Evolutionary conservation across 1,140 invertebrate genomes (phyloP), one percentile per base, ranked within the genome.

Genomic region (Andricus grossulariae): DNA sequence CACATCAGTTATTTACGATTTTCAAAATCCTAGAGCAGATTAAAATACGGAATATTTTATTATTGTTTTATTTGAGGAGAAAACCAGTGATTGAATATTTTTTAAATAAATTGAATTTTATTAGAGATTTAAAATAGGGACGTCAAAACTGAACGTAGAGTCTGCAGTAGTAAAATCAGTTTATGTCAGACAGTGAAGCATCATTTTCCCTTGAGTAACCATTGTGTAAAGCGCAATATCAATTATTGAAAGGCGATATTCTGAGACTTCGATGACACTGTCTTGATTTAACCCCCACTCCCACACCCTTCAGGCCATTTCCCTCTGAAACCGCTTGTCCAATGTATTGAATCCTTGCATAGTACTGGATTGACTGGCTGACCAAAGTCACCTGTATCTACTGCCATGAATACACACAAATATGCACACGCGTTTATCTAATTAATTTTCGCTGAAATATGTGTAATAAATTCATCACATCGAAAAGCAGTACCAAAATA

Each of bases 271-370:
- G 13, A 25, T 39, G 60, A 66, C 5, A n/a, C 15, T 66, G 32
- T 16, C 60, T 66, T 66, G 13, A 21, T 60, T 60, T 13, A 60
- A 66, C 21, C 8, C 32, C 25, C 18, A 7, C 18, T n/a, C n/a
- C n/a, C n/a, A n/a, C n/a, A n/a, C 18, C 60, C 6, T 2, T n/a
- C 19, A 16, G 13, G 21, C 25, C 16, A 15, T 45, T 25, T 10
- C 15, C 60, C 32, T 66, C 60, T 66, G 39, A 66, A 66, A 39
- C 60, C 60, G 5, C 25, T n/a, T 15, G 60, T 6, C 13, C 60
- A 66, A 66, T 32, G 32, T 66, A 66, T 66, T 66, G 60, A 66
- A 32, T 66, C 60, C 60, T 66, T 39, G 15, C 60, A 66, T 66
- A 66, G 60, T 66, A 39, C 57, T 66, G 25, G 57, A 66, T 66